Evolutionary conservation across 1,140 invertebrate species (phyloP).

Genomic region (Bombyx mandarina): DNA sequence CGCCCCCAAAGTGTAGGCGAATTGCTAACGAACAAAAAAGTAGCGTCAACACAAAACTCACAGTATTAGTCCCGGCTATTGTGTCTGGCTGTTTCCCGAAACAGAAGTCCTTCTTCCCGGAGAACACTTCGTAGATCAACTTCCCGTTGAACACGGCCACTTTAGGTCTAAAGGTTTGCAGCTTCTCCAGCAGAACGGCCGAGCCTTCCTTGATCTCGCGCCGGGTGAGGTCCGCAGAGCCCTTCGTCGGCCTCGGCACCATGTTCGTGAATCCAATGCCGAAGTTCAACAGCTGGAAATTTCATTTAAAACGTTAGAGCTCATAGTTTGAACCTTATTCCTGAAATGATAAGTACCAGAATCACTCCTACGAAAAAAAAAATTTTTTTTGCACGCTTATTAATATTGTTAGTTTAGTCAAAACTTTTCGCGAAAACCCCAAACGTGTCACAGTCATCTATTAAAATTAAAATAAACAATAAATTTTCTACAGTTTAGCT

Average conservation of each 20-base stretch:
- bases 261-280: slow-evolving; percentile 99
- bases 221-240: slow-evolving; percentile 94
- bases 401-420: too few species aligned
- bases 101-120: slow-evolving; percentile 96
- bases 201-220: slow-evolving; percentile 98
- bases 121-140: slow-evolving; percentile 97
- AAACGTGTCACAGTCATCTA: too few species aligned
- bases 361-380: too few species aligned
- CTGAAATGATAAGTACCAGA: too few species aligned
- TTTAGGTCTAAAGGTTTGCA: slow-evolving; percentile 94
- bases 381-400: not conserved
- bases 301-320: not conserved
- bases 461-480: too few species aligned
- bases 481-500: too few species aligned
- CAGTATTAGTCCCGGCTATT: slow-evolving; percentile 93
- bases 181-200: slow-evolving; percentile 90
- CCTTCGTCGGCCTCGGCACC: slow-evolving; percentile 94
- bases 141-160: slow-evolving; percentile 99
- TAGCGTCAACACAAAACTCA: slow-evolving; percentile 70
- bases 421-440: too few species aligned
- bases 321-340: not conserved
- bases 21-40: not conserved
- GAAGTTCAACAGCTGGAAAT: slow-evolving; percentile 80
- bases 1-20: too few species aligned
- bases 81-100: slow-evolving; percentile 95